Conservation (phyloP, 2,888 invertebrate genomes). For the Drosophila neoperkinsi region DNA sequence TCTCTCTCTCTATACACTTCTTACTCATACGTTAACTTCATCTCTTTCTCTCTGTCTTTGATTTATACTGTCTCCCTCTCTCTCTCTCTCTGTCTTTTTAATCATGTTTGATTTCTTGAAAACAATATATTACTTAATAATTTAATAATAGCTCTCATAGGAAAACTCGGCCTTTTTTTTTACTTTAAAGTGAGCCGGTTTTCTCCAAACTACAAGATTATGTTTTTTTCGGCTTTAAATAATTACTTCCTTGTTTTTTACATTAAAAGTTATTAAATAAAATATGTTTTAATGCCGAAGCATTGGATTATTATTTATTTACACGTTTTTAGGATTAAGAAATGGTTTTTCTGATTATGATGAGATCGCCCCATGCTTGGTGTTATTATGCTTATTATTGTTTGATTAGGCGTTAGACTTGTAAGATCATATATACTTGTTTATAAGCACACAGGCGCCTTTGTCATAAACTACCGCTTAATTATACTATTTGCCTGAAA, state of each 20-base stretch:
- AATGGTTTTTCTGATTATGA: not conserved
- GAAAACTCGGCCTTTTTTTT: no score
- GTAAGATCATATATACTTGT: conserved; percentile 5
- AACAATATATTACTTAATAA: no score
- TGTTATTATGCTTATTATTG: not conserved
- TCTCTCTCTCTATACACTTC: no score
- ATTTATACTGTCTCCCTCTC: no score
- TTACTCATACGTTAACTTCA: no score
- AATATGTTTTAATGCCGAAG: not conserved
- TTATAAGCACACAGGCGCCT: conserved; percentile 3
- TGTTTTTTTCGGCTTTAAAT: not conserved
- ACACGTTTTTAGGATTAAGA: not conserved
- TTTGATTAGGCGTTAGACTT: conserved; percentile 11
- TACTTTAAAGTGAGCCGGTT: no score
- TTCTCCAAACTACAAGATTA: no score
- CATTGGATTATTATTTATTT: not conserved
- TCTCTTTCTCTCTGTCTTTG: no score
- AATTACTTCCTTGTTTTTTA: not conserved
- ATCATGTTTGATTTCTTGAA: no score
- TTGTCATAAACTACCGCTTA: conserved; percentile 42
- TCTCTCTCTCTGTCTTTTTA: no score
- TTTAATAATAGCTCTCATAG: no score
- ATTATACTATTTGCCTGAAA: conserved; percentile 44
- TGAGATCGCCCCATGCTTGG: not conserved
- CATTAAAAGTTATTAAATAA: not conserved